Evolutionary conservation across 2,888 invertebrate species (phyloP), one percentile per base, ranked within the genome.

Genomic region (Chalcosyrphus nemorum): DNA sequence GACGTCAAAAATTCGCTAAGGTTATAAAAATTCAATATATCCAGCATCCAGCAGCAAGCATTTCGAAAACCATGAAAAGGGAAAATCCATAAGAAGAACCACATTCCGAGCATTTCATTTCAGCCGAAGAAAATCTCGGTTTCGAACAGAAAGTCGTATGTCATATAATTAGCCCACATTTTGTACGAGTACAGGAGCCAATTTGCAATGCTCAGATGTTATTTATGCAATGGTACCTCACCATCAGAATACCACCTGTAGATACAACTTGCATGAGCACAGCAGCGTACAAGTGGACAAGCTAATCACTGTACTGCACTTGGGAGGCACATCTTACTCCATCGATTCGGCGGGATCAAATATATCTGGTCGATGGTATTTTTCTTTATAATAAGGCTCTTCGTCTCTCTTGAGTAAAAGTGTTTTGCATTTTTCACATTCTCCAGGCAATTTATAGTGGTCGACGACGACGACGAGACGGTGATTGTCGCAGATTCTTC

Each of bases 111-210:
- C 38, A 54, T 41, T 19, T 41, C 38, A 54, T 41, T 19, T 41
- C 41, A 43, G 13, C 17, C 21, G 21, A 15, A 63, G 5, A 50
- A 38, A n/a, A 24, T 15, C 56, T 21, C 43, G 11, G 17, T 15
- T 9, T 6, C 41, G 13, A 38, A 59, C 50, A 41, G 61, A 72
- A 61, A 77, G 74, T 56, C 63, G 43, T 63, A 75, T 63, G 47
- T 63, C 81, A 75, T 76, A 63, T 82, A 78, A 82, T 82, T 82
- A 78, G 82, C 82, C 78, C 72, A 82, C 78, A 72, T 82, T 82
- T 63, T 43, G 66, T 57, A 63, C 56, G 19, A 35, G 66, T 57
- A 63, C 56, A 15, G 56, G 21, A 65, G 45, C 13, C 13, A 41
- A 71, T 59, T 52, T 19, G 61, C 65, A 70, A 63, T 65, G 71